phyloP scores from a whole-genome alignment of 2,113 vertebrate species.

The Tylochromis polylepis region DNA sequence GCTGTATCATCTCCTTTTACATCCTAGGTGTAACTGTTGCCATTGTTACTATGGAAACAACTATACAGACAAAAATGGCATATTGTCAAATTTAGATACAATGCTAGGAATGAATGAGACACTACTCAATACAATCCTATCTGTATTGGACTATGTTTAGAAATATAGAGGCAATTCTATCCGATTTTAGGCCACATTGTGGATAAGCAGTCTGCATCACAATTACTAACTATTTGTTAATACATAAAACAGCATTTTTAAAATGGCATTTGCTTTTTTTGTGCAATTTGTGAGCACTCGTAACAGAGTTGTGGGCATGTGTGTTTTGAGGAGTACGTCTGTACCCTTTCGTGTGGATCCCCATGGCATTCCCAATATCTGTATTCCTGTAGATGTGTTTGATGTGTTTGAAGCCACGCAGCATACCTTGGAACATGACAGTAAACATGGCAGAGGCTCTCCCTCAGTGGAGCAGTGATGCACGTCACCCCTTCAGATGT shows the following conservation, averaged over 20 bases:
- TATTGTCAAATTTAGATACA: conserved; percentile 23
- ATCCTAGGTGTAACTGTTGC: conserved; percentile 39
- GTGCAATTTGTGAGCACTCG: conserved; percentile 5
- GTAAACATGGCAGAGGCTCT: conserved; percentile 73
- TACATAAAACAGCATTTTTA: neutral
- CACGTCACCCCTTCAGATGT: conserved; percentile 70
- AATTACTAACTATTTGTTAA: neutral
- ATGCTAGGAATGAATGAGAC: neutral
- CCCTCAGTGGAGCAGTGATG: conserved; percentile 70
- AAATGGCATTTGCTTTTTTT: conserved; percentile 6
- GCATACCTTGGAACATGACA: conserved; percentile 76
- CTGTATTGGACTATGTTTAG: neutral
- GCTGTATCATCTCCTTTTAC: neutral
- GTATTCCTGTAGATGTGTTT: conserved; percentile 72
- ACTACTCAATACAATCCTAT: neutral
- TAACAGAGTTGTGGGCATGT: conserved; percentile 37
- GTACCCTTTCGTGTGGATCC: conserved; percentile 43
- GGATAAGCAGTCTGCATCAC: neutral
- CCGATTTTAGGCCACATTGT: neutral
- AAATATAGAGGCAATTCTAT: neutral
- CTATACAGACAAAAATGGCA: conserved; percentile 10
- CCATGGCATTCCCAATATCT: conserved; percentile 71
- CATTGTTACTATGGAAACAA: conserved; percentile 61
- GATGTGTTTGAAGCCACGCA: conserved; percentile 74
- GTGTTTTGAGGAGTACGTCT: conserved; percentile 49